A percentile compares a stretch with the other conserved stretches of the same genome.
Conservation (phyloP, 2,113 vertebrate species). For the Ptyas mucosa region DNA sequence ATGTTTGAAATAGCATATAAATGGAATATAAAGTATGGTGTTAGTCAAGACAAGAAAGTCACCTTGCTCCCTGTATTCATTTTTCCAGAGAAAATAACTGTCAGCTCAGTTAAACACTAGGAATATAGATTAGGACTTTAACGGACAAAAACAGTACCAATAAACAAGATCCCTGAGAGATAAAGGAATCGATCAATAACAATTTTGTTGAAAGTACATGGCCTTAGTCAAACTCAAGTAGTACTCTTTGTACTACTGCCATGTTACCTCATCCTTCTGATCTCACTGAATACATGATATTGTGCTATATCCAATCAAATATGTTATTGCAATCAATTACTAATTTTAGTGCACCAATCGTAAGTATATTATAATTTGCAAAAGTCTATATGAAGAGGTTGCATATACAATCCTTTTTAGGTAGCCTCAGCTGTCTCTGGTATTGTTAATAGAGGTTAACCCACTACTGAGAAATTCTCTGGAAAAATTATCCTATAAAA, state of each 20-base stretch:
- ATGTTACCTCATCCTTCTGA: background rate
- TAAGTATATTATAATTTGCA: background rate
- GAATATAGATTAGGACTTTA: background rate
- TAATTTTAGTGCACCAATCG: background rate
- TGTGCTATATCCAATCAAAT: background rate
- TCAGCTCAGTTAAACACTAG: background rate
- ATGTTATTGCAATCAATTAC: background rate
- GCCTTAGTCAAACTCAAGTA: background rate
- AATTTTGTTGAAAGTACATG: background rate
- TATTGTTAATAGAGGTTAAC: background rate
- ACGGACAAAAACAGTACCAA: background rate
- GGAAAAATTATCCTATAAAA: background rate
- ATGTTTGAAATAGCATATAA: background rate
- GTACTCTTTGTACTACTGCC: background rate
- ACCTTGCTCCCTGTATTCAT: background rate
- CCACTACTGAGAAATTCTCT: background rate
- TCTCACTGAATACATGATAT: background rate
- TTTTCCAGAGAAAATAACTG: background rate
- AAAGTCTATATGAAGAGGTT: background rate
- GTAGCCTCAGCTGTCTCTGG: background rate
- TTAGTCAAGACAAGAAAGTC: background rate
- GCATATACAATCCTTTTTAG: background rate
- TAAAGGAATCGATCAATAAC: background rate
- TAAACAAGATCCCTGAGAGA: background rate
- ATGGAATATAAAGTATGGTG: background rate